phyloP scores from a whole-genome alignment of 2,797 vertebrate species.

The Phalanger gymnotis region DNA sequence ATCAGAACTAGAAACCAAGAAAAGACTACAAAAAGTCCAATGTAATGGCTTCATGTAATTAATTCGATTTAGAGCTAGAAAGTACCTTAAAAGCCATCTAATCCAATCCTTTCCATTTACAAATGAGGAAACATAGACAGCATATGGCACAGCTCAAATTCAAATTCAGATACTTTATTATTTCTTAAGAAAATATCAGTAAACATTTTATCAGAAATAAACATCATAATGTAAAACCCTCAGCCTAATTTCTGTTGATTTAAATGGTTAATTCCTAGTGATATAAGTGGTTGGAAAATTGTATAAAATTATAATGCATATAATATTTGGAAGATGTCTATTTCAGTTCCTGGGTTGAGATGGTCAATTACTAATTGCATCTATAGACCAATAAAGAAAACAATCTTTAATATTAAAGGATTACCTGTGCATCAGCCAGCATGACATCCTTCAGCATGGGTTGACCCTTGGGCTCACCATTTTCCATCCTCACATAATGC shows the following conservation, averaged over 20 bases:
- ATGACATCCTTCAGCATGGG: conserved; percentile 98
- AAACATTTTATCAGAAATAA: conserved; percentile 22
- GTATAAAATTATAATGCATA: background rate
- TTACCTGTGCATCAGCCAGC: conserved; percentile 98
- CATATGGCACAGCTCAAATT: background rate
- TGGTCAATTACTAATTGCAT: background rate
- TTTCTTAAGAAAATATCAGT: conserved; percentile 10
- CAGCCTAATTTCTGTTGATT: background rate
- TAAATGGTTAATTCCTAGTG: background rate
- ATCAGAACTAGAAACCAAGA: conserved; percentile 31
- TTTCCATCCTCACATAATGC: conserved; percentile 99
- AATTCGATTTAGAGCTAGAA: background rate
- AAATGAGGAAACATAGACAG: background rate
- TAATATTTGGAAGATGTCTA: background rate
- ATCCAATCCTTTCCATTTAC: background rate
- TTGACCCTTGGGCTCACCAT: conserved; percentile 96
- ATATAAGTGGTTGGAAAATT: background rate
- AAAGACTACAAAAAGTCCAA: background rate
- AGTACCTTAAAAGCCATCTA: background rate
- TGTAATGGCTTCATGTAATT: background rate
- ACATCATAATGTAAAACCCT: background rate
- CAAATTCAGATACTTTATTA: background rate
- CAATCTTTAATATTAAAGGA: background rate
- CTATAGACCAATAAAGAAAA: background rate
- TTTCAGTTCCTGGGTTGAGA: background rate